These are phyloP conservation scores for Clusia tigrina DNA, from an alignment of 2,888 invertebrate genomes.

Conservation along the genomic window DNA sequence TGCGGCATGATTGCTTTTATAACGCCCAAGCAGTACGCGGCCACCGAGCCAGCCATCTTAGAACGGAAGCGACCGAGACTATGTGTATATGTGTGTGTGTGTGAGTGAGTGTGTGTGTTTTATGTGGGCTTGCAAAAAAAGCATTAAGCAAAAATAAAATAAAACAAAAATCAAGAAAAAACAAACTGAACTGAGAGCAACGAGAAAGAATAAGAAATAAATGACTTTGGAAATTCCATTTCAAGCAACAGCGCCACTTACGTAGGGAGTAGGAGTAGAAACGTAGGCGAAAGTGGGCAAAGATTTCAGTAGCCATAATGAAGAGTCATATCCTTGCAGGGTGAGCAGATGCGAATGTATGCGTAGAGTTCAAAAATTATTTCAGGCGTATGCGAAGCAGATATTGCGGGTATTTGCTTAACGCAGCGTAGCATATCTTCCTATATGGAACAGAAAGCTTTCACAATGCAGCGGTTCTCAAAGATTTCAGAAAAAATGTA, in stretches of 20 bases:
- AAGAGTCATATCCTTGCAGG: background rate
- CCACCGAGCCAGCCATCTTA: conserved; percentile 46
- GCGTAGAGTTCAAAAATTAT: background rate
- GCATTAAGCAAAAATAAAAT: conserved; percentile 56
- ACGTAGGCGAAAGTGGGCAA: background rate
- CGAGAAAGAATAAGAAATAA: conserved; percentile 53
- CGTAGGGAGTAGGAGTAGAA: background rate
- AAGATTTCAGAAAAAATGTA: no score
- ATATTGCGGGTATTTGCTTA: background rate
- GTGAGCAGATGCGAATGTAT: background rate
- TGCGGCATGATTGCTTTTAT: conserved; percentile 9
- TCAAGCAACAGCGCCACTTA: conserved; percentile 39
- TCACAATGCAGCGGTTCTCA: background rate
- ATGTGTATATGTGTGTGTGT: conserved; percentile 9
- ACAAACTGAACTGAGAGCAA: no score
- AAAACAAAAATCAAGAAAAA: no score
- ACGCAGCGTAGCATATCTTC: background rate
- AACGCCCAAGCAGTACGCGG: conserved; percentile 29
- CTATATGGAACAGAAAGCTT: background rate
- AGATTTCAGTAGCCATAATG: background rate
- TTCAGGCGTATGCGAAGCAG: background rate
- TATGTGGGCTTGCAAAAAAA: conserved; percentile 48
- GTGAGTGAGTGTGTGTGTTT: conserved; percentile 10
- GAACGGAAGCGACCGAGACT: conserved; percentile 29
- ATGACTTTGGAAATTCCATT: conserved; percentile 57